phyloP scores from a whole-genome alignment of 2,888 invertebrate genomes.

The Morpho achilles region DNA sequence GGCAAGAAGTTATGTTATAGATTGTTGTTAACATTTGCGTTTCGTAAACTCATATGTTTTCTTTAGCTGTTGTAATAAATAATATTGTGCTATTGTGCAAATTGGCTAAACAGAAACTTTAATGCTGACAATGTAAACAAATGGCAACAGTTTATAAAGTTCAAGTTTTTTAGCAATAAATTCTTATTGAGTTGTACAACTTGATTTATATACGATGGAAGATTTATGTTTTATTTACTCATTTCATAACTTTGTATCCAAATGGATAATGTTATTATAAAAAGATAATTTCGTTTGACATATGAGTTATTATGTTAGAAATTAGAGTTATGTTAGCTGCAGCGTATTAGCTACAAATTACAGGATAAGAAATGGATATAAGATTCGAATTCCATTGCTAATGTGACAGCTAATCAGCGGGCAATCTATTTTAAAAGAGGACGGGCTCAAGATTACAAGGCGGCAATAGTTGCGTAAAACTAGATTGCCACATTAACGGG shows the following conservation, averaged over 20 bases:
- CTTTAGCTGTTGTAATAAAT: constrained; percentile 19
- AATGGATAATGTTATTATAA: too few relatives aligned
- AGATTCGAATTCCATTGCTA: constrained; percentile 17
- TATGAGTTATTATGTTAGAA: neutral
- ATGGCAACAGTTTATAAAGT: neutral
- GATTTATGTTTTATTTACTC: too few relatives aligned
- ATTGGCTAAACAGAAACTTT: constrained; percentile 10
- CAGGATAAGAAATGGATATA: neutral
- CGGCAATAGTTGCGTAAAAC: constrained; percentile 67
- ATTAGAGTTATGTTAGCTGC: too few relatives aligned
- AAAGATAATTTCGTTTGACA: too few relatives aligned
- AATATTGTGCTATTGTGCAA: constrained; percentile 8
- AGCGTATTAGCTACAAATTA: too few relatives aligned
- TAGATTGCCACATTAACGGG: constrained; percentile 70
- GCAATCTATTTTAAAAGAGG: constrained; percentile 32
- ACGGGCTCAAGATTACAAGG: constrained; percentile 37
- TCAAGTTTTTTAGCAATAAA: neutral
- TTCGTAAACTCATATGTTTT: constrained; percentile 32
- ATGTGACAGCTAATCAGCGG: constrained; percentile 58
- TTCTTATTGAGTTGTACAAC: neutral
- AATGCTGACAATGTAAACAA: constrained; percentile 11
- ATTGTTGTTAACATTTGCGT: constrained; percentile 45
- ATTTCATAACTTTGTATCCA: too few relatives aligned
- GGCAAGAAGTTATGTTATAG: constrained; percentile 54
- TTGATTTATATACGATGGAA: neutral